Base-by-base conservation (phyloP, 2,797 vertebrate genomes). In the Micrastur ruficollis region DNA sequence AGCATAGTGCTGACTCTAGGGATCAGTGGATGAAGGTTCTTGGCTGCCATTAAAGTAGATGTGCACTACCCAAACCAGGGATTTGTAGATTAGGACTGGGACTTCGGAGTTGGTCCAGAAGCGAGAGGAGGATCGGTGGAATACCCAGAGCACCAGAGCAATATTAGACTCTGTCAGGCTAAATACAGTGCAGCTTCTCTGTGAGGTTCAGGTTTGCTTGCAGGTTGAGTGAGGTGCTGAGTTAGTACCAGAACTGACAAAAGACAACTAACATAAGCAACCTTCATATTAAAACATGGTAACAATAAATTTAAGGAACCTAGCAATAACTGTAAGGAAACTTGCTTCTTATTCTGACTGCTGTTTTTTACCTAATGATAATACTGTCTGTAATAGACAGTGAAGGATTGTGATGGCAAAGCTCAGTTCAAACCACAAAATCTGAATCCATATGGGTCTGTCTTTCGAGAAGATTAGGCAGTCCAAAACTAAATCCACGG, bases 141-240 rank as follows among this genome's bases (percentile, higher is more conserved):
- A 95, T 95, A 71, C 90, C 70, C 94, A 94, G 66, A 81, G 95
- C 95, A 94, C n/a, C 94, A 92, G 50, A 95, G 93, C 96, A 96
- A 81, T 97, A 91, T 92, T 52, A 71, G 86, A 4, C 53, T 65
- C 73, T 79, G 92, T 91, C 93, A 94, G 85, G 58, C 62, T 83
- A 58, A 90, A 84, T 73, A 19, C 62, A 46, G 86, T 56, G 61
- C 61, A 86, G 68, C 56, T 78, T 91, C 62, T 93, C 81, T 81
- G 81, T 32, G 59, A 95, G 62, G 58, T 50, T 83, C 32, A 7
- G 3, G 1, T 90, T 83, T 81, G 62, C 58, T 81, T 91, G 65
- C 66, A 92, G 62, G 50, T 52, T 89, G 46, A 94, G 79, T 62
- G 78, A 94, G 42, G 68, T 95, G 72, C 90, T 89, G 89, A 89